Conservation (phyloP, 1,140 invertebrate species). For the Pentalonia nigronervosa region DNA sequence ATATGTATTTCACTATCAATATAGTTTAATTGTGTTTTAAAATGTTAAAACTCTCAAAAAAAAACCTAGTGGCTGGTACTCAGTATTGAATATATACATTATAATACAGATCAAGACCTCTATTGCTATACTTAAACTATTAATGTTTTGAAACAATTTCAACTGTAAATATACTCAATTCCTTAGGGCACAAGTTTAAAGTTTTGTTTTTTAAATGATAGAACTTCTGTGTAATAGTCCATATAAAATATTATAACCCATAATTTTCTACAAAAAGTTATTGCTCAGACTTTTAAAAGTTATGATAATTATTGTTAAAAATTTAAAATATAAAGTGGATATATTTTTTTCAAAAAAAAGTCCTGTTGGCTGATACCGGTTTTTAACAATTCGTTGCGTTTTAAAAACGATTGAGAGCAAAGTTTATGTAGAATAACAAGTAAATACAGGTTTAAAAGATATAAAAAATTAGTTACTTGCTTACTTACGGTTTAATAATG, state of each 20-base stretch:
- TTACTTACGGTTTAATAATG: not conserved
- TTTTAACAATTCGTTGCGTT: not conserved
- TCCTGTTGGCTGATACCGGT: not conserved
- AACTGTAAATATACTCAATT: not conserved
- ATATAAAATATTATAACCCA: not conserved
- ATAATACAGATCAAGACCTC: not conserved
- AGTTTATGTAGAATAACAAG: not conserved
- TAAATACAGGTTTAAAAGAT: not conserved
- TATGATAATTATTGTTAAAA: not conserved
- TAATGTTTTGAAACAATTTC: slow-evolving; percentile 11
- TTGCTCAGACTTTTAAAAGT: not conserved
- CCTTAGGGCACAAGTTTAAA: not conserved
- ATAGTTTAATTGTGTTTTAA: not conserved
- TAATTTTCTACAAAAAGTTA: not conserved
- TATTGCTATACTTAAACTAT: not conserved
- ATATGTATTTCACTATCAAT: not conserved
- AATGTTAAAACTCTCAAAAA: not conserved
- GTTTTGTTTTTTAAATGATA: not conserved
- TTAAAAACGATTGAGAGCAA: not conserved
- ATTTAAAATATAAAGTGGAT: too few relatives aligned
- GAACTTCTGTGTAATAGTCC: not conserved
- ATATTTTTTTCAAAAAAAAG: not conserved
- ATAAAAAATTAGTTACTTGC: not conserved
- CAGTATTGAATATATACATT: not conserved
- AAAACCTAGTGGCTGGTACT: not conserved